Evolutionary conservation across 30 jellyfish, hydroid and myxozoan genomes (phyloP), one percentile per base, ranked within the genome.

Genomic region (Hydractinia symbiolongicarpus): DNA sequence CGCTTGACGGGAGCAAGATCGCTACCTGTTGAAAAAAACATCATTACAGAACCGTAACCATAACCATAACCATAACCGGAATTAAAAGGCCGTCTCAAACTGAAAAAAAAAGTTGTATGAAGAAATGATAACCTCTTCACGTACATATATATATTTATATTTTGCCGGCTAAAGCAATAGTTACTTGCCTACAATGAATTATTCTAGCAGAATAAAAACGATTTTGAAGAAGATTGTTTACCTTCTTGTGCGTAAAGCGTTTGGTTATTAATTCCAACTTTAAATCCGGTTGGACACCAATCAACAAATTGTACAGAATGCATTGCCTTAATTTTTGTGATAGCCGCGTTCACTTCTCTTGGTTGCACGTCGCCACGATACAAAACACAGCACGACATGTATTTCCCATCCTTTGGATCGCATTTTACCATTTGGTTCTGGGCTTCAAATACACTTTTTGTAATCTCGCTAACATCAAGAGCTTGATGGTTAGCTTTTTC

Each of bases 351-450:
- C 0, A 93, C 98, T 72, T 93, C 96, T n/a, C 95, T 92, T 6
- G 98, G 96, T 14, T 66, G 86, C 54, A 93, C 98, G 60, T 93
- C 98, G 4, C 96, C 98, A 5, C 98, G 81, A 72, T 83, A 93
- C 76, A 93, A 69, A 85, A 93, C 19, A 74, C 98, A 91, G 76
- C 98, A 91, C 56, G 98, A 79, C 98, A 91, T 91, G 95, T 86
- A 91, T 76, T 91, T 91, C 79, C 98, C 98, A 6, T 78, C 49
- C 11, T 84, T 50, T 6, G 96, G 91, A 85, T 91, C 98, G 58
- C 98, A 91, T 73, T 91, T 91, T 52, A 89, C 97, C 97, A 89
- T 81, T 68, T 91, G 98, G 79, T 87, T 86, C 51, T 80, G 55
- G 14, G 96, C 91, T 68, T 91, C 98, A 69, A 91, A 91, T 49